Base-by-base conservation (phyloP, 2,888 invertebrate genomes). In the Protophormia terraenovae region DNA sequence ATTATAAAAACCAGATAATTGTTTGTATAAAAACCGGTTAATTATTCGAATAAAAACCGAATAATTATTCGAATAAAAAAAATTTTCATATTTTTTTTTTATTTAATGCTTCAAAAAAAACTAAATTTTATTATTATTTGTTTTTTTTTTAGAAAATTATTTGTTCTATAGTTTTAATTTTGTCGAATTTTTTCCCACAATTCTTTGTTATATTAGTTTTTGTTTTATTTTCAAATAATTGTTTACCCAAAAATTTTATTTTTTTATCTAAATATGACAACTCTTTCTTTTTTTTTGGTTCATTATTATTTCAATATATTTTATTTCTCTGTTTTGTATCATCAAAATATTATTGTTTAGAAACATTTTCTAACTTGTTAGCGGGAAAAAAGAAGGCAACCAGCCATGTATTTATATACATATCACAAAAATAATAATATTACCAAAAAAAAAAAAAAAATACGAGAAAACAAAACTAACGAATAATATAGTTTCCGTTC, bases 401-500 rank as follows among this genome's bases (percentile, higher is more conserved):
- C 60, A 72, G 58, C 19, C 60, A 47, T 5, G 5, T 16, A 32
- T n/a, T 27, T 32, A 62, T 41, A 35, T 10, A 12, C 24, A 67
- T 10, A 45, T 22, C 16, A 35, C 41, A 50, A 50, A n/a, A 76
- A 77, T 58, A 45, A 64, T 55, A 64, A 32, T 72, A 12, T 55
- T 55, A 53, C 7, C 27, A 10, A 41, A 64, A 64, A 38, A 64
- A 24, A n/a, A 32, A 29, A 62, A 53, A 32, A 24, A 22, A 27
- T n/a, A n/a, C n/a, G 14, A 27, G 27, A 35, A 60, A 16, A 73
- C 29, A 67, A 50, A 60, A 83, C 66, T 76, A 62, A 64, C 64
- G 27, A 83, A 66, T 55, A 64, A 62, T 38, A 58, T 80, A 73
- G 73, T 66, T 80, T 80, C 80, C 80, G 80, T 80, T 73, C 72